These are phyloP conservation scores for Odontocerum albicorne DNA, from an alignment of 2,888 invertebrate species.

Conservation along the genomic window DNA sequence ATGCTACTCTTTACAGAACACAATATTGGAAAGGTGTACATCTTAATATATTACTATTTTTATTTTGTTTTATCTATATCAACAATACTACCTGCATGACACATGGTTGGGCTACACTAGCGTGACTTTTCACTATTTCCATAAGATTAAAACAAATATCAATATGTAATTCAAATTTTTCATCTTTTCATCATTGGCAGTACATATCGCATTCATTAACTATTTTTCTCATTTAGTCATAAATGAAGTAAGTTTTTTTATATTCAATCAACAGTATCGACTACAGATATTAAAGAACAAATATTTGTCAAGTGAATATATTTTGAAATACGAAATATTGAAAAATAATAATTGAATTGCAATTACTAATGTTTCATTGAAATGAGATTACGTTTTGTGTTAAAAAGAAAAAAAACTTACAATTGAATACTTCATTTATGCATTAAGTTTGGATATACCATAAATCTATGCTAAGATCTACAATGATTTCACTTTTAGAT, in stretches of 20 bases:
- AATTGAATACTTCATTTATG: slow-evolving; percentile 19
- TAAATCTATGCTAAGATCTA: slow-evolving; percentile 17
- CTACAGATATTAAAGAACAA: too few relatives aligned
- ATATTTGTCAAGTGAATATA: too few relatives aligned
- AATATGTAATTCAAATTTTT: too few relatives aligned
- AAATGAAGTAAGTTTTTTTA: background rate
- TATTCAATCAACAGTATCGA: background rate
- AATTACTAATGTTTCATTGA: too few relatives aligned
- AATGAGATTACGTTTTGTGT: too few relatives aligned
- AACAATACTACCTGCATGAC: slow-evolving; percentile 27
- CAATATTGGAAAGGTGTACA: slow-evolving; percentile 29
- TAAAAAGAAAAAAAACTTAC: too few relatives aligned
- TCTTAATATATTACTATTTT: slow-evolving; percentile 22
- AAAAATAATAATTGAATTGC: too few relatives aligned
- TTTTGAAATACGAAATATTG: too few relatives aligned
- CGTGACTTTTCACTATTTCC: background rate
- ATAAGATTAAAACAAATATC: background rate
- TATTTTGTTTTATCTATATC: slow-evolving; percentile 19
- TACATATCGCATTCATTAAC: background rate
- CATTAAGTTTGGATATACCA: slow-evolving; percentile 1
- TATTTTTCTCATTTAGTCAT: background rate
- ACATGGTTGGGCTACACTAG: slow-evolving; percentile 9
- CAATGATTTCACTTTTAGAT: slow-evolving; percentile 8
- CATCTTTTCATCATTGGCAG: background rate
- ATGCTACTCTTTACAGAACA: slow-evolving; percentile 23